phyloP scores from a whole-genome alignment of 2,797 vertebrate species.

The Perdix hodgsoniae region DNA sequence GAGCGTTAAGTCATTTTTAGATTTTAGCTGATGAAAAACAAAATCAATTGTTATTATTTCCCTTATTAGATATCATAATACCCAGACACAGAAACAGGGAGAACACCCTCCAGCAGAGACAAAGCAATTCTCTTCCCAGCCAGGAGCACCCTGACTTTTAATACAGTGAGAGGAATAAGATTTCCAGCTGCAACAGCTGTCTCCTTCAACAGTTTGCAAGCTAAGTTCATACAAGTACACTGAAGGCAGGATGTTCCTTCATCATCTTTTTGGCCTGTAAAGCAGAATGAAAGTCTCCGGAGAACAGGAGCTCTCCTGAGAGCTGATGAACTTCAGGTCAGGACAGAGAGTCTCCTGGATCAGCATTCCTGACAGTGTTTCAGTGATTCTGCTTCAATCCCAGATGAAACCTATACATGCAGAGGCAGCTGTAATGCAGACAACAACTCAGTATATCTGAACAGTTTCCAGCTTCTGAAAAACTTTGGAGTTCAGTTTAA shows the following conservation, averaged over 20 bases:
- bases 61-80: background rate
- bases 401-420: conserved; percentile 57
- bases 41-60: background rate
- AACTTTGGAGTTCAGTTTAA: background rate
- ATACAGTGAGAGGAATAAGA: background rate
- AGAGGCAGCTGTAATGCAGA: conserved; percentile 57
- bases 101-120: background rate
- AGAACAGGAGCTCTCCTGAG: background rate
- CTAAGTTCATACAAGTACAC: accelerated
- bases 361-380: conserved; percentile 68
- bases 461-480: conserved; percentile 14
- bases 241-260: background rate
- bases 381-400: conserved; percentile 33
- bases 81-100: background rate
- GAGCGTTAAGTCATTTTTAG: background rate
- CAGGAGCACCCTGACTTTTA: background rate
- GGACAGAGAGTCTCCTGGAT: conserved; percentile 50
- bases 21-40: background rate
- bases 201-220: background rate
- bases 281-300: conserved; percentile 12
- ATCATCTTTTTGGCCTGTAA: background rate
- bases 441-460: conserved; percentile 28
- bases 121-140: background rate
- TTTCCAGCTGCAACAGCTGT: background rate
- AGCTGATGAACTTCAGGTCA: conserved; percentile 40